Conservation (phyloP, 2,113 vertebrate genomes). For the Pao palembangensis region DNA sequence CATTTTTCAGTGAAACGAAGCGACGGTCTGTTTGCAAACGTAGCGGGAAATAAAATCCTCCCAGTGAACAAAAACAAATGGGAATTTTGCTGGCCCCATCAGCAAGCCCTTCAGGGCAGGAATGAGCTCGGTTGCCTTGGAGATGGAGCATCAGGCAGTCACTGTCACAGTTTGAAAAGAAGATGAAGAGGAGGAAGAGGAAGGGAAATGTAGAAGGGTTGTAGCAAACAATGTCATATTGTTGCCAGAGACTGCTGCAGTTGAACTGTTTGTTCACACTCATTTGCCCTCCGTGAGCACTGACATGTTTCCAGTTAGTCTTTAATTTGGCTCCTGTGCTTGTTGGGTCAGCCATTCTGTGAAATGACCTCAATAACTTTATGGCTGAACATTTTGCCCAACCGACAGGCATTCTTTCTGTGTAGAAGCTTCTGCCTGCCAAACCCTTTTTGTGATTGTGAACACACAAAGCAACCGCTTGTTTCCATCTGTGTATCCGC, state of each 20-base stretch:
- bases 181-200: conserved; percentile 12
- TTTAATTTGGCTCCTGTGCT: background rate
- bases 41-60: conserved; percentile 1
- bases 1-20: background rate
- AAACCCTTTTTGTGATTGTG: too few species aligned
- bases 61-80: conserved; percentile 37
- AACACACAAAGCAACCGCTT: background rate
- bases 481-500: too few species aligned
- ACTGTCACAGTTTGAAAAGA: conserved; percentile 46
- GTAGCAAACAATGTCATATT: conserved; percentile 19
- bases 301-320: background rate
- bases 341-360: conserved; percentile 18
- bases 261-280: conserved; percentile 30
- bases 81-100: conserved; percentile 8
- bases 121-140: conserved; percentile 59
- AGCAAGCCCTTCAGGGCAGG: conserved; percentile 15
- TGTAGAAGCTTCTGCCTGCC: too few species aligned
- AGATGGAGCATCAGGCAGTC: conserved; percentile 38
- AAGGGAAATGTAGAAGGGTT: conserved; percentile 16
- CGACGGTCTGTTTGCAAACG: conserved; percentile 13
- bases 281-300: background rate
- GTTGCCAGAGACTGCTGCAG: conserved; percentile 26
- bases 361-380: conserved; percentile 14
- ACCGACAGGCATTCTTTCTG: background rate
- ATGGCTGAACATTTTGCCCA: background rate